Evolutionary conservation across 1,140 invertebrate species (phyloP), one percentile per base, ranked within the genome.

Genomic region (Drosophila tsacasi): DNA sequence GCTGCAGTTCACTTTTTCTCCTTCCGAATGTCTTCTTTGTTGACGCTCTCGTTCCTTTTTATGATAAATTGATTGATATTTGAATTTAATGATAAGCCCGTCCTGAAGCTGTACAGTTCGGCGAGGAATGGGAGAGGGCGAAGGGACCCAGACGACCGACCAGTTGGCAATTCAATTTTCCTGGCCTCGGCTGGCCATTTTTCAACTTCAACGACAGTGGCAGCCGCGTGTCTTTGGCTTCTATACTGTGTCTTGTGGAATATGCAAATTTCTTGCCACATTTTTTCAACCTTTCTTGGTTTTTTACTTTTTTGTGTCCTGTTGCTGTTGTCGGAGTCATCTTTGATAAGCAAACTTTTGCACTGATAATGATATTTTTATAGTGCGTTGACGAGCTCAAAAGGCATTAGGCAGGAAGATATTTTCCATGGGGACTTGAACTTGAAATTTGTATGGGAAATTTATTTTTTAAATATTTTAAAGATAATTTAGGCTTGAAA

Each of bases 11-110:
- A 23, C 17, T 35, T 30, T 21, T 23, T 42, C 15, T 32, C 25
- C 42, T 5, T 27, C 42, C 55, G 54, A 37, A 44, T 65, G 12
- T 37, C 42, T 76, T 42, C 64, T 74, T 57, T 77, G 60, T 66
- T 82, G 80, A 57, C 58, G 44, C 55, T 74, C 37, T 42, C 50
- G 21, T 44, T 61, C 39, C 64, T 58, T 71, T 74, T 90, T 90
- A 90, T 90, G 85, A 90, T 90, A 90, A 90, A 90, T 90, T 90
- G 85, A 90, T 90, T 90, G 85, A 90, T 90, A 90, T 90, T 90
- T 85, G 85, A 90, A 90, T 90, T 90, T 90, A 90, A 90, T 90
- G 85, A 90, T 90, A 85, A 82, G 61, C 75, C 63, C 54, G 9
- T 10, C 23, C 35, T 40, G 62, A 19, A 46, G 61, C 57, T 25